Evolutionary conservation across 2,888 invertebrate genomes (phyloP).

Genomic region (Synergus itoensis): DNA sequence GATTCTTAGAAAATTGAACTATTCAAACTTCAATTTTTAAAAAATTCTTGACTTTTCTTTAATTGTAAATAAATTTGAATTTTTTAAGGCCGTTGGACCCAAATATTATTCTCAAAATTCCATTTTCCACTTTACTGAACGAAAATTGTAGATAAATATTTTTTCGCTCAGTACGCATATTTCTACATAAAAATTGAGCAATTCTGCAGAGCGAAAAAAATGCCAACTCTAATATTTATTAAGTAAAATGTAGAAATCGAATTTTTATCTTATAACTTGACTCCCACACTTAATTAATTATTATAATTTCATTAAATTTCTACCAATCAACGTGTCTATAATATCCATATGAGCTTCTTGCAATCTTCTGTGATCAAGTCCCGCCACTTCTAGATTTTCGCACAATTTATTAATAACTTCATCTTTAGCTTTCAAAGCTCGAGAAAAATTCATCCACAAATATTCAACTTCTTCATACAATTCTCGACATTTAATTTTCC

Average conservation of each 20-base stretch:
- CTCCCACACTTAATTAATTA: not conserved
- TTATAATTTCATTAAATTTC: slow-evolving; percentile 19
- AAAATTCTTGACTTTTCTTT: too few species aligned
- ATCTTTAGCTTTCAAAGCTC: slow-evolving; percentile 84
- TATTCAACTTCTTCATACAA: slow-evolving; percentile 85
- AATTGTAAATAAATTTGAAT: too few species aligned
- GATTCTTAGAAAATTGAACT: slow-evolving; percentile 26
- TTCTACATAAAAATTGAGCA: too few species aligned
- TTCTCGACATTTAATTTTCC: slow-evolving; percentile 88
- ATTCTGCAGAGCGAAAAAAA: too few species aligned
- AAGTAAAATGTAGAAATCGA: not conserved
- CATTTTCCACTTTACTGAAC: too few species aligned
- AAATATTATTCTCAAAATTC: too few species aligned
- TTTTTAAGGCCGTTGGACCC: too few species aligned
- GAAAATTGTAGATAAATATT: too few species aligned
- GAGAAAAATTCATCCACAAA: slow-evolving; percentile 82
- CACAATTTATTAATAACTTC: slow-evolving; percentile 83
- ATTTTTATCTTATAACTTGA: slow-evolving; percentile 1
- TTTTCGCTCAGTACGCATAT: too few species aligned
- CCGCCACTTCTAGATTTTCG: slow-evolving; percentile 84
- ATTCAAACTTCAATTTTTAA: too few species aligned
- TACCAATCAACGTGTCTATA: slow-evolving; percentile 85
- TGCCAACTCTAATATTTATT: too few species aligned
- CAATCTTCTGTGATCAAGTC: slow-evolving; percentile 86
- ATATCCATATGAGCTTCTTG: slow-evolving; percentile 87